These are phyloP conservation scores for Phataginus tetradactyla DNA, from an alignment of 2,797 vertebrate genomes.

Conservation along the genomic window DNA sequence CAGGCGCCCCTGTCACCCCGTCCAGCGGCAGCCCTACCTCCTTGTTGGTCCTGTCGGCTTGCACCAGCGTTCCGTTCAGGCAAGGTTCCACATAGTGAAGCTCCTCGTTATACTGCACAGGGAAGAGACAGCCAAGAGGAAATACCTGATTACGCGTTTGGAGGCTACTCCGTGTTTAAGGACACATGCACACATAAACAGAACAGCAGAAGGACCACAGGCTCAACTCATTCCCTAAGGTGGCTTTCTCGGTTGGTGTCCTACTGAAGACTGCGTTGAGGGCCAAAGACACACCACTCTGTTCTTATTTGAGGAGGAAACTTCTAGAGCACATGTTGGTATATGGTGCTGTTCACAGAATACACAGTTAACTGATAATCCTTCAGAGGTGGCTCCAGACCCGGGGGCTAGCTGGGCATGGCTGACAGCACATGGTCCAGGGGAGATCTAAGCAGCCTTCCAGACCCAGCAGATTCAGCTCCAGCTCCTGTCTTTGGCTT, in stretches of 20 bases:
- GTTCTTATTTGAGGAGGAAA: neutral
- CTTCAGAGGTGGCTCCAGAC: neutral
- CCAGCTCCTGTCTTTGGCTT: conserved; percentile 22
- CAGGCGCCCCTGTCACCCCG: accelerated
- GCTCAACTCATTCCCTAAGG: neutral
- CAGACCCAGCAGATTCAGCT: neutral
- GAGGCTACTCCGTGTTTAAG: conserved; percentile 71
- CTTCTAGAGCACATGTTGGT: neutral
- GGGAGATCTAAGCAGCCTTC: neutral
- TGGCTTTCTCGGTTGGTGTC: neutral
- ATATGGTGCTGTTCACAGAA: neutral
- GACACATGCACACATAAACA: conserved; percentile 29
- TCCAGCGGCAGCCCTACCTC: conserved; percentile 90
- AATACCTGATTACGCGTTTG: conserved; percentile 74
- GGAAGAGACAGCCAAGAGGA: conserved; percentile 62
- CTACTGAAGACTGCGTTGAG: neutral
- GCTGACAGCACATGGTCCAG: neutral
- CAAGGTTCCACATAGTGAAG: conserved; percentile 97
- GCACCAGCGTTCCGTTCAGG: conserved; percentile 96
- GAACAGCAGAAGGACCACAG: conserved; percentile 18
- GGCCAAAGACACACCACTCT: conserved; percentile 23
- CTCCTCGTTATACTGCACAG: conserved; percentile 95
- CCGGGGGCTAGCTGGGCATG: neutral
- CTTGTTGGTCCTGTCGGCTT: conserved; percentile 98
- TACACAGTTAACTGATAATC: neutral